Percentiles rank a stretch among this genome's conserved stretches.
phyloP scores from a whole-genome alignment of 35 echinoderm and acorn worm species.

The Apostichopus japonicus region DNA sequence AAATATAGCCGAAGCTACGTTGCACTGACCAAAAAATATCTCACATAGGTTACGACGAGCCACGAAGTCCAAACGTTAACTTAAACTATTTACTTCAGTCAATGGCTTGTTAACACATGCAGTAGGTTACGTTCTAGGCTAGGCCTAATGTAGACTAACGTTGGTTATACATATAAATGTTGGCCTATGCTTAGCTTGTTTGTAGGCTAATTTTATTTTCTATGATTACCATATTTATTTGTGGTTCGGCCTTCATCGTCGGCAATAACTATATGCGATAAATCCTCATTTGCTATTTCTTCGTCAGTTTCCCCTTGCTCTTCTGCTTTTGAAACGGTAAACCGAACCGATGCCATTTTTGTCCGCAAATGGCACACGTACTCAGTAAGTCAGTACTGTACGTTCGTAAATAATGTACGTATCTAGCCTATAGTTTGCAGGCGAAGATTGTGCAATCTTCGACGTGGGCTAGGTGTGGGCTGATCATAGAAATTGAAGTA shows the following conservation, averaged over 20 bases:
- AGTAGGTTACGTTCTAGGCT: no score
- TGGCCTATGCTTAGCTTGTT: no score
- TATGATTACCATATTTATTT: conserved; percentile 54
- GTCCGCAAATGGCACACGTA: neutral
- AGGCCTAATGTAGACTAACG: no score
- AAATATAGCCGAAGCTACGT: no score
- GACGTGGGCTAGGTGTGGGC: no score
- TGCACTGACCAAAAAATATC: no score
- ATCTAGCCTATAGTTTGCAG: neutral
- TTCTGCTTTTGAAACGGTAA: conserved; percentile 56
- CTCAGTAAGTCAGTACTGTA: neutral
- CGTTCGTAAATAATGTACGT: neutral
- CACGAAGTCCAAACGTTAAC: no score
- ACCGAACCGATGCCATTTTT: conserved; percentile 48
- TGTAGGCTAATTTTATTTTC: neutral
- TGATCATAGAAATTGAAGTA: no score
- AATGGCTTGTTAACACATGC: no score
- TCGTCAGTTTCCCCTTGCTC: conserved; percentile 47
- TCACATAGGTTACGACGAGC: no score
- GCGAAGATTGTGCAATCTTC: neutral
- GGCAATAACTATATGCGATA: conserved; percentile 29
- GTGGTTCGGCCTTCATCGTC: conserved; percentile 46
- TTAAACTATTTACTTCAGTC: no score
- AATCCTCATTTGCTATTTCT: conserved; percentile 48
- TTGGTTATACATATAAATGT: no score